phyloP scores from a whole-genome alignment of 2,113 vertebrate genomes.

The Phalacrocorax brasilianus region DNA sequence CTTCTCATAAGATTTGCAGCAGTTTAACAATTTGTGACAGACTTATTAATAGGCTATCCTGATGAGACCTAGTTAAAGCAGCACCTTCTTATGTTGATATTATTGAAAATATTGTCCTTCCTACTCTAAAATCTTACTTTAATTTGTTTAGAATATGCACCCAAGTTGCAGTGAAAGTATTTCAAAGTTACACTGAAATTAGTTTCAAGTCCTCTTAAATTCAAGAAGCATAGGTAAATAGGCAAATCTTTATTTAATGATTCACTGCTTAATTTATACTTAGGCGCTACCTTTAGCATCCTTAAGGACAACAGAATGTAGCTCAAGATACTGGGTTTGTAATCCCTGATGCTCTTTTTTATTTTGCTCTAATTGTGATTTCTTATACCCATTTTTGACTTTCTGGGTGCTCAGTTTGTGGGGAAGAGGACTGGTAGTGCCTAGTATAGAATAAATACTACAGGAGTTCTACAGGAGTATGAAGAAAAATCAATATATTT shows the following conservation, averaged over 20 bases:
- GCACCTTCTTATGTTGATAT: background rate
- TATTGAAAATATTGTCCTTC: background rate
- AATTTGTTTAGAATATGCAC: background rate
- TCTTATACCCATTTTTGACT: background rate
- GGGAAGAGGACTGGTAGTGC: background rate
- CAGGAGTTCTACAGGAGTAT: background rate
- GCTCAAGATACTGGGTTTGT: background rate
- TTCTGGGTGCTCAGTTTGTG: background rate
- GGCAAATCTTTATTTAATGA: background rate
- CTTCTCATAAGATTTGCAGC: background rate
- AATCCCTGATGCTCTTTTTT: background rate
- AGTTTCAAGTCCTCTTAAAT: background rate
- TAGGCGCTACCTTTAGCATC: background rate
- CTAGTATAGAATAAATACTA: background rate
- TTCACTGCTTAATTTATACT: background rate
- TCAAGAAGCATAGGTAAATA: background rate
- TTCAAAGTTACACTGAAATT: background rate
- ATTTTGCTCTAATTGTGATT: background rate
- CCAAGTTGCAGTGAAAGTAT: background rate
- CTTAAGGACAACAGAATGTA: background rate
- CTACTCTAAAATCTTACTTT: background rate
- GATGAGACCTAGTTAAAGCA: background rate
- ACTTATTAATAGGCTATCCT: background rate
- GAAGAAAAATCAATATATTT: conserved; percentile 41
- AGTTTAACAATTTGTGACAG: background rate